Evolutionary conservation across 2,113 vertebrate species (phyloP), one percentile per base, ranked within the genome.

Genomic region (Lichenostomus cassidix): DNA sequence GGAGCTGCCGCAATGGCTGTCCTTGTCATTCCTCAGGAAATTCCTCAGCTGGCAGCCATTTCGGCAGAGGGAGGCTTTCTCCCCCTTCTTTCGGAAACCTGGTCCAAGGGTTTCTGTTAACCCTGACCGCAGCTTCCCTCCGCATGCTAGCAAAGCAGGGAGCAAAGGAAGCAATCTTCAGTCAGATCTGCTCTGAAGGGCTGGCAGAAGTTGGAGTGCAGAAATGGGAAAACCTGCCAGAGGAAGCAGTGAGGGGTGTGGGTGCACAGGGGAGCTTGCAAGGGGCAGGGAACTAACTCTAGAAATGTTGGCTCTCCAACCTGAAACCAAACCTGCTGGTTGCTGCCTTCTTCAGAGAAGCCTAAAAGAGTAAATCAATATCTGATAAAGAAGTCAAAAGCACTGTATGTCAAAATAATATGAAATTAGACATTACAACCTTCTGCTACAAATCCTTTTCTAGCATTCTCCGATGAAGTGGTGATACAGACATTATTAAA

Each of bases 71-170:
- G 44, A 78, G 2, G 12, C 4, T 59, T 92, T 53, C 16, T 52
- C 29, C 7, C 33, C 4, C 25, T 8, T 69, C 47, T 68, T 52
- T 65, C 3, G 4, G 46, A 93, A 94, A 77, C 7, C 1, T 2
- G 4, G 31, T 82, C 52, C 62, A 71, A 79, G 8, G 29, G 16
- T 78, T 90, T 83, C 33, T 79, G 79, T 86, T 64, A 85, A 82
- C n/a, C 19, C 28, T 0, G 0, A 15, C 41, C 1, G 0, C 56
- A 50, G 50, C 56, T 81, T 87, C 42, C 56, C 33, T 55, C 47
- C 3, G 1, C 2, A 1, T 71, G 47, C 23, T 58, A 65, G 41
- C 1, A 11, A 67, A 80, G 49, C 1, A 1, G 33, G 3, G 22
- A 58, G 70, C 17, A 41, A 44, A 65, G 50, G 81, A 91, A 89